Evolutionary conservation across 2,888 invertebrate genomes (phyloP).

Genomic region (Polydrusus cervinus): DNA sequence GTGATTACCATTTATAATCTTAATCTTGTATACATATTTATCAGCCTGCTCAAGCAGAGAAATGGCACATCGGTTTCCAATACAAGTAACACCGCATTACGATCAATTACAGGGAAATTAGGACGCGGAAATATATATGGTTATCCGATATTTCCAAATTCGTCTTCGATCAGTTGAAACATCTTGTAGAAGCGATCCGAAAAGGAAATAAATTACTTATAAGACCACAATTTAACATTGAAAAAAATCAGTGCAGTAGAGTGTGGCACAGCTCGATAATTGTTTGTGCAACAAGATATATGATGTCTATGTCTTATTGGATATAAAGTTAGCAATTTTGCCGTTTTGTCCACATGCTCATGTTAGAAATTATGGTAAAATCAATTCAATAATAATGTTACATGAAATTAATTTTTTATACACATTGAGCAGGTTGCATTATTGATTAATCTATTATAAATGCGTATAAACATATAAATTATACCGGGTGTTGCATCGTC

Average conservation of each 20-base stretch:
- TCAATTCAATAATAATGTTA: no score
- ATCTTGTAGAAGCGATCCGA: slow-evolving; percentile 38
- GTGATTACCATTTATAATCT: not conserved
- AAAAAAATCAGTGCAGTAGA: slow-evolving; percentile 26
- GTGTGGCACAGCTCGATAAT: no score
- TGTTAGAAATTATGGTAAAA: no score
- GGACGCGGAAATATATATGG: slow-evolving; percentile 31
- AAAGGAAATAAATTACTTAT: slow-evolving; percentile 38
- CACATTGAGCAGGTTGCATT: no score
- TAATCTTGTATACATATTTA: not conserved
- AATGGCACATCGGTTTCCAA: slow-evolving; percentile 19
- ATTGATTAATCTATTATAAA: no score
- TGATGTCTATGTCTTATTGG: no score
- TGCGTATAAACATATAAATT: no score
- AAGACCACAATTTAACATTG: slow-evolving; percentile 39
- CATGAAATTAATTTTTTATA: no score
- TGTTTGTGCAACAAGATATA: no score
- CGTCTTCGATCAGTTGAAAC: slow-evolving; percentile 27
- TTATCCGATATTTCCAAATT: slow-evolving; percentile 45
- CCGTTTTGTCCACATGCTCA: no score
- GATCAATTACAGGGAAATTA: slow-evolving; percentile 29
- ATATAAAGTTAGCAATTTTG: no score
- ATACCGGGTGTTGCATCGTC: no score
- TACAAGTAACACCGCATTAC: slow-evolving; percentile 1
- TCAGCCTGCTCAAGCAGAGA: not conserved